These are phyloP conservation scores for Leptothorax acervorum DNA, from an alignment of 2,888 invertebrate genomes.

Conservation along the genomic window DNA sequence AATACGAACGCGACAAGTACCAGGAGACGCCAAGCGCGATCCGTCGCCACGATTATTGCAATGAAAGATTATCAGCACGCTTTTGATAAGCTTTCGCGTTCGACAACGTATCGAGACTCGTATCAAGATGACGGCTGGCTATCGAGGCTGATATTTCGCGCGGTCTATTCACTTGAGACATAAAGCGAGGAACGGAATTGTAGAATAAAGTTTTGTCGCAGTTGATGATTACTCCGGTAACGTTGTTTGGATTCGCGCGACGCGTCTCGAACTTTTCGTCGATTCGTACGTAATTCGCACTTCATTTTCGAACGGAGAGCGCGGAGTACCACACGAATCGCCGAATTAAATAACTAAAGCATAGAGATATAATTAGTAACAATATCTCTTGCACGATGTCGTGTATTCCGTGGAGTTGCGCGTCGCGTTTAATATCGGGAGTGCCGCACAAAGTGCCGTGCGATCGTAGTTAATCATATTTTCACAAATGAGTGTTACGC, in stretches of 20 bases:
- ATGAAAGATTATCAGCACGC: neutral
- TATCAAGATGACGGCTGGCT: neutral
- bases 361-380: no score
- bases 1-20: neutral
- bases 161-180: neutral
- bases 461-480: slow-evolving; percentile 7
- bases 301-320: neutral
- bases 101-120: neutral
- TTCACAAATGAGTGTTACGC: slow-evolving; percentile 5
- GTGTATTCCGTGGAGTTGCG: no score
- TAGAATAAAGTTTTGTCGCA: neutral
- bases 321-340: neutral
- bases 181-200: neutral
- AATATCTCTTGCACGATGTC: neutral
- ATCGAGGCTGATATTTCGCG: neutral
- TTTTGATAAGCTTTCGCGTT: slow-evolving; percentile 1
- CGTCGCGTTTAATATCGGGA: neutral
- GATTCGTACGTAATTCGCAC: neutral
- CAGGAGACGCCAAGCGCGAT: neutral
- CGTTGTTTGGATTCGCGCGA: neutral
- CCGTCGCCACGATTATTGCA: neutral
- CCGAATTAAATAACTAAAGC: neutral
- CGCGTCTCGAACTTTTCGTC: neutral
- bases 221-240: neutral
- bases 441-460: neutral